Base-by-base conservation (phyloP, 2,113 vertebrate genomes). In the Nothoprocta perdicaria region DNA sequence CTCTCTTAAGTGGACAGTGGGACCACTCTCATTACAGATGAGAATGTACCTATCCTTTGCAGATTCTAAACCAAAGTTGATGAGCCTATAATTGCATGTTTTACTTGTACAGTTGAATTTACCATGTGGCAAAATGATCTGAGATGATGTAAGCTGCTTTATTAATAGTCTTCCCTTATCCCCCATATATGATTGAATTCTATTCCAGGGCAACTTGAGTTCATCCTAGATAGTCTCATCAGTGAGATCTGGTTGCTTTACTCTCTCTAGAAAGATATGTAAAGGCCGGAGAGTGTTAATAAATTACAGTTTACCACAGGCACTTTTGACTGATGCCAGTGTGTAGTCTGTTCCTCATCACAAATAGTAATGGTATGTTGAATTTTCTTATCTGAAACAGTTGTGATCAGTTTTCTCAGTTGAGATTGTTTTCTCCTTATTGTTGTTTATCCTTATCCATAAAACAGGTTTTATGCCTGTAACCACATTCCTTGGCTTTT, bases 201-300 rank as follows among this genome's bases (percentile, higher is more conserved):
- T 82, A 63, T 60, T 93, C 33, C 60, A 66, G 67, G 27, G 50
- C 72, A 77, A 45, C 76, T 52, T 80, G 60, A 69, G 16, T 90
- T 93, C 58, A 88, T 88, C 75, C 55, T 55, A 84, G 71, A 74
- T 84, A 95, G 93, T 89, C 75, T 89, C 75, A 73, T 31, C 86
- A 88, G 67, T 14, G 41, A 84, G 46, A 82, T 86, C 33, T 57
- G 15, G 4, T 88, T 82, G 48, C 40, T 92, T 67, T 72, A 65
- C 19, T 89, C 26, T 73, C 60, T 43, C 79, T 93, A 45, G 53
- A 93, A 94, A 90, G 62, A 62, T 4, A 10, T 10, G 14, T 52
- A 46, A 78, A 88, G 18, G 60, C 18, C 45, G 27, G 27, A 84
- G 71, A 45, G 26, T 29, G 21, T 43, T 72, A 69, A 86, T 45